Percentiles rank a stretch among this genome's conserved stretches.
Conservation (phyloP, 2,888 invertebrate genomes). For the Cheilosia pagana region DNA sequence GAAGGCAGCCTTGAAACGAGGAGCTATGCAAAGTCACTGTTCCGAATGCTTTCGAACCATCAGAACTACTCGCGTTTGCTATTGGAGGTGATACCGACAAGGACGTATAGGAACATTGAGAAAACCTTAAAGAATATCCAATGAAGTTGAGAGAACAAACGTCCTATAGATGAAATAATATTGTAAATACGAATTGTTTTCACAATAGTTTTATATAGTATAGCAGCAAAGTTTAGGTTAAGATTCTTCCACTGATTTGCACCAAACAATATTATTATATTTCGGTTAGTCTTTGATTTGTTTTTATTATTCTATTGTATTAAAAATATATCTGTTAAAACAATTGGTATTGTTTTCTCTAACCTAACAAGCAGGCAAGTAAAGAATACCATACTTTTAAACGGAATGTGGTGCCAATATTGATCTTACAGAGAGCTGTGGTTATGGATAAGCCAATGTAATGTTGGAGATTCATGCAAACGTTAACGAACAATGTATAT, state of each 20-base stretch:
- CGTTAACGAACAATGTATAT: too few relatives aligned
- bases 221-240: slow-evolving; percentile 25
- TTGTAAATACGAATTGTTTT: slow-evolving; percentile 47
- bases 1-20: slow-evolving; percentile 95
- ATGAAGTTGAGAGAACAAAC: slow-evolving; percentile 37
- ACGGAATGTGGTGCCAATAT: too few relatives aligned
- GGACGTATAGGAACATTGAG: slow-evolving; percentile 91
- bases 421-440: too few relatives aligned
- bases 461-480: too few relatives aligned
- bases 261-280: neutral
- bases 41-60: slow-evolving; percentile 89
- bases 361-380: neutral
- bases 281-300: slow-evolving; percentile 10
- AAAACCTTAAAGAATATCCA: slow-evolving; percentile 87
- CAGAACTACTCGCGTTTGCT: slow-evolving; percentile 90
- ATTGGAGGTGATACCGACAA: slow-evolving; percentile 91
- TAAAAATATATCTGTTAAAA: slow-evolving; percentile 47
- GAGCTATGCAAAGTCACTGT: slow-evolving; percentile 90
- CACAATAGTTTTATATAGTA: slow-evolving; percentile 18
- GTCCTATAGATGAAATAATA: neutral
- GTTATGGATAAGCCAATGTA: too few relatives aligned
- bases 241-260: slow-evolving; percentile 44
- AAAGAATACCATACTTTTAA: too few relatives aligned
- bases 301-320: slow-evolving; percentile 27
- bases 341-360: neutral